A percentile compares a stretch with the other conserved stretches of the same genome.
These are phyloP conservation scores for Thermophis baileyi DNA, from an alignment of 2,113 vertebrate species.

Conservation along the genomic window DNA sequence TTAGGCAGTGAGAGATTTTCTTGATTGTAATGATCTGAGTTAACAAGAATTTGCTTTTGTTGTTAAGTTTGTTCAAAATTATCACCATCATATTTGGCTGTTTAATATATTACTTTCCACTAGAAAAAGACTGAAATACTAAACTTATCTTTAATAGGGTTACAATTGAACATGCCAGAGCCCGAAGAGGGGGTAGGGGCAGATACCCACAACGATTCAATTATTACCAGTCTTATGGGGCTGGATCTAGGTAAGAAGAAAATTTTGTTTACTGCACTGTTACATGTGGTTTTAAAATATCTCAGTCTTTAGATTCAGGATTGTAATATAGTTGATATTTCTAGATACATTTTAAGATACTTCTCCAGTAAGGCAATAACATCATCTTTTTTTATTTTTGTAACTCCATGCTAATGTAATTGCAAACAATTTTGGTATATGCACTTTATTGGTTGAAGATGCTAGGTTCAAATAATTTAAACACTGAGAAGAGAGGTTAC, in stretches of 20 bases:
- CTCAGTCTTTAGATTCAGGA: not conserved
- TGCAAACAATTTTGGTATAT: not conserved
- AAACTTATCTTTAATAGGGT: slow-evolving; percentile 68
- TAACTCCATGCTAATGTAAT: slow-evolving; percentile 5
- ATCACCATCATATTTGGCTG: not conserved
- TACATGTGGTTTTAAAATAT: not conserved
- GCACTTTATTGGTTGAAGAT: not conserved
- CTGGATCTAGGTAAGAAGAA: slow-evolving; percentile 76
- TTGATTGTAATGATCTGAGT: not conserved
- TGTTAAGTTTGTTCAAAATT: not conserved
- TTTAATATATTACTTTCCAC: slow-evolving; percentile 18
- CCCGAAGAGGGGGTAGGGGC: slow-evolving; percentile 74
- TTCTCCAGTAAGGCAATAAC: not conserved
- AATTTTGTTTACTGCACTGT: slow-evolving; percentile 15
- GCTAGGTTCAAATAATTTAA: not conserved
- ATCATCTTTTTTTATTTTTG: slow-evolving; percentile 10
- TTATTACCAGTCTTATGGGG: slow-evolving; percentile 81
- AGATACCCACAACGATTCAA: slow-evolving; percentile 77
- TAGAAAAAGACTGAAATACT: slow-evolving; percentile 18
- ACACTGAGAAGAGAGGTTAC: not conserved
- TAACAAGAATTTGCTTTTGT: not conserved
- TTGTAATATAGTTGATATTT: not conserved
- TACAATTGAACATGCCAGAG: slow-evolving; percentile 86
- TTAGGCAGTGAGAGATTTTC: not conserved
- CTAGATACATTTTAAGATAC: not conserved